A percentile compares a stretch with the other conserved stretches of the same genome.
phyloP scores from a whole-genome alignment of 2,113 vertebrate genomes.

The Erythrolamprus reginae region DNA sequence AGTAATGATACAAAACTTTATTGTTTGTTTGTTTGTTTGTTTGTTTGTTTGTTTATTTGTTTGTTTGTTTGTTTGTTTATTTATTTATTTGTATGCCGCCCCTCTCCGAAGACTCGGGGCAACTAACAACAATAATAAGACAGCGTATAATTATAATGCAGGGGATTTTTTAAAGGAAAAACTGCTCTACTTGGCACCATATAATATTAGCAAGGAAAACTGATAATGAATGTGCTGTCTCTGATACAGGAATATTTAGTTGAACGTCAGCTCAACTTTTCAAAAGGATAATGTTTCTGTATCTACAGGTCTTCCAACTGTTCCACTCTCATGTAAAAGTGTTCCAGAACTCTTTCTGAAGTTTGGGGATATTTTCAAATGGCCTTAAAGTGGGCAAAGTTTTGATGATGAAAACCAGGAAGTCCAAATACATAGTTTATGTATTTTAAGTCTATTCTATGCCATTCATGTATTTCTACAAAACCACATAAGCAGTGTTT shows the following conservation, averaged over 20 bases:
- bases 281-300: neutral
- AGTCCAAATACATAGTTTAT: neutral
- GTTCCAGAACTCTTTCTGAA: neutral
- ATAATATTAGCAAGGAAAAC: neutral
- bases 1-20: neutral
- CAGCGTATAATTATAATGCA: neutral
- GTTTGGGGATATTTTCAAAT: neutral
- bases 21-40: too few relatives aligned
- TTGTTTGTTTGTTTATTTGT: too few relatives aligned
- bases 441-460: slow-evolving; percentile 25
- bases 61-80: too few relatives aligned
- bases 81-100: too few relatives aligned
- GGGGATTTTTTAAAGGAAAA: neutral
- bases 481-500: slow-evolving; percentile 20
- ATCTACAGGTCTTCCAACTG: neutral
- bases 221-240: neutral
- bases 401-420: neutral
- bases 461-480: slow-evolving; percentile 36
- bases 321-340: neutral
- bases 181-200: neutral
- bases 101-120: too few relatives aligned
- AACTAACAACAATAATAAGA: too few relatives aligned
- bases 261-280: neutral
- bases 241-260: neutral
- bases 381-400: neutral